Evolutionary conservation across 37 sponge, comb jelly and placozoan genomes (phyloP), one percentile per base, ranked within the genome.

Genomic region (Aphrocallistes beatrix): DNA sequence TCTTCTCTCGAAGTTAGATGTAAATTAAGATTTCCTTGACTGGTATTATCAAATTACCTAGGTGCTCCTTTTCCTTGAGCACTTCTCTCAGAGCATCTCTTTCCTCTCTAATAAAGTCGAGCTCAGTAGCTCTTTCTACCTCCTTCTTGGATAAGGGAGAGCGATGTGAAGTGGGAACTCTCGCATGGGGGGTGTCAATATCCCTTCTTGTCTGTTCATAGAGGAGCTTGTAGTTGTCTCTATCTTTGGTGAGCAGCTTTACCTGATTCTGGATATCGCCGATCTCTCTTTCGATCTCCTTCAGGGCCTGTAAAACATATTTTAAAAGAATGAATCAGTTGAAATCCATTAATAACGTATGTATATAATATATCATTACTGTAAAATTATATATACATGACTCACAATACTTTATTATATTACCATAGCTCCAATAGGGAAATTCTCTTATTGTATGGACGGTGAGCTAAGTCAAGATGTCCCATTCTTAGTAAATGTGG

Each of bases 171-270:
- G 38, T 83, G 51, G 10, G 60, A 81, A 3, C 34, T 40, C 85
- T 13, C 51, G 51, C 36, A 39, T 37, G 39, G 39, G n/a, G 37
- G 37, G 39, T 17, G 16, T 38, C 38, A 6, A 17, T 51, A 45
- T 38, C 37, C 6, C 3, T 39, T 42, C 88, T 32, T 21, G 89
- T 95, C 94, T 96, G 97, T 37, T 92, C 90, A 87, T 96, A 96
- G 37, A 96, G 91, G 23, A 96, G 84, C 50, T 89, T 92, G 86
- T 91, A 90, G 88, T 92, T 96, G 83, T 96, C 93, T 75, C 97
- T 89, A 38, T 96, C 97, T 38, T 90, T 86, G 13, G 95, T 88
- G 17, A 96, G 88, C 10, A 38, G 82, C 60, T 91, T 86, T 0
- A 87, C 88, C 51, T 94, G 89, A 36, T 83, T 36, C 81, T 94